Evolutionary conservation across 30 jellyfish, hydroid and myxozoan species (phyloP), one percentile per base, ranked within the genome.

Genomic region (Aurelia aurita): DNA sequence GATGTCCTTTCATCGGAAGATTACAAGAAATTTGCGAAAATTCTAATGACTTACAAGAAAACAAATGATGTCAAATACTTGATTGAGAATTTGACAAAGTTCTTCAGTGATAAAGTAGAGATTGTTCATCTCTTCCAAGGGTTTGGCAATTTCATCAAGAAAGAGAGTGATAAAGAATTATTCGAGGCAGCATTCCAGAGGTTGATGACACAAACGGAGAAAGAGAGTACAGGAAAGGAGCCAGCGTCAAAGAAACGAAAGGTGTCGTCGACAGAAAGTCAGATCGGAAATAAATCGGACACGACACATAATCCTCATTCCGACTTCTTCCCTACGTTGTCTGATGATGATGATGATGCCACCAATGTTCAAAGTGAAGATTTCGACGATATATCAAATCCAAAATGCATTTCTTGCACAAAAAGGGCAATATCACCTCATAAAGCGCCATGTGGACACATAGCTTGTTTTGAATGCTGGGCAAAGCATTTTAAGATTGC

Each of bases 401-500:
- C 51, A 39, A 20, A 58, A 58, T 58, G 69, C 25, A 58, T 58
- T 19, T 58, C 29, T 15, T 58, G 69, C 69, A 20, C 69, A 58
- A 19, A 39, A 19, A 46, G 8, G 28, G 89, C 69, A 2, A 32
- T 16, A 58, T 43, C 69, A 43, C 89, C 89, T 31, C 21, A 59
- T 69, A 31, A 63, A 47, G 89, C 89, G 12, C 72, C 89, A 11
- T 78, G 89, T 62, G 68, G 79, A 0, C 89, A 78, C 49, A 43
- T 78, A 19, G 89, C 89, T 34, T 78, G 89, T 31, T 63, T n/a
- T 45, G 39, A 23, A 62, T 78, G 89, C 78, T 59, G 80, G 89
- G 22, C 22, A 6, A 25, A 35, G 16, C 57, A 61, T 23, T 23
- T 78, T 34, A 78, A 63, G 72, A 78, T 18, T 23, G 67, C 19